Conservation (phyloP, 2,113 vertebrate genomes). For the Calyptomena viridis region DNA sequence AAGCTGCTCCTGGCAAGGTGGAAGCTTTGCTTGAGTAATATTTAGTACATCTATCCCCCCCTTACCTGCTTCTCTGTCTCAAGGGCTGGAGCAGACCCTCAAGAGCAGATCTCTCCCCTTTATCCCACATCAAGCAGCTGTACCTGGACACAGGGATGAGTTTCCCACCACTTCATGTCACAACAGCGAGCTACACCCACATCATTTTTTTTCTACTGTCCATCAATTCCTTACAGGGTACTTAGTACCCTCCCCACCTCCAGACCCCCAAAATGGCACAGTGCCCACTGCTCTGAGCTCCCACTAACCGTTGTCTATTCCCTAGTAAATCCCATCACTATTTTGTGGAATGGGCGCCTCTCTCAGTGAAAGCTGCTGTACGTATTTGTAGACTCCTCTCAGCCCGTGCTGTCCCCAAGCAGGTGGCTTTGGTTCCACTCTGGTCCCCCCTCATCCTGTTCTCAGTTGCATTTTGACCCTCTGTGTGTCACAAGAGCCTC, state of each 20-base stretch:
- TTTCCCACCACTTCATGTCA: background rate
- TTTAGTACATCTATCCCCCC: too few species aligned
- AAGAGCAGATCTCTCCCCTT: background rate
- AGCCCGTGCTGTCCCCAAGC: background rate
- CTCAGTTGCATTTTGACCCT: background rate
- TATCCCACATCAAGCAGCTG: fast-evolving
- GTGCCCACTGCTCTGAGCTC: background rate
- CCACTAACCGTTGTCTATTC: fast-evolving
- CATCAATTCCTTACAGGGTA: background rate
- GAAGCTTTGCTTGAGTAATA: background rate
- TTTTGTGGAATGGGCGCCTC: background rate
- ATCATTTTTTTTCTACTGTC: background rate
- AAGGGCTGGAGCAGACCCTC: background rate
- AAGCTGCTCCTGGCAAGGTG: background rate
- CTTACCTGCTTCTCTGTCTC: background rate
- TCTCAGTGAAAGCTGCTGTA: background rate
- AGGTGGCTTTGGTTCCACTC: background rate
- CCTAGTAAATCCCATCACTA: fast-evolving
- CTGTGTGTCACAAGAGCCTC: background rate
- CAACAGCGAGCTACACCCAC: background rate
- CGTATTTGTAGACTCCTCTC: fast-evolving
- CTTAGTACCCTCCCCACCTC: background rate
- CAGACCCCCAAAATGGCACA: background rate
- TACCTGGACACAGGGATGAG: too few species aligned
- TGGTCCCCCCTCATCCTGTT: fast-evolving